Evolutionary conservation across 2,797 vertebrate species (phyloP), one percentile per base, ranked within the genome.

Genomic region (Leucoraja ocellata): DNA sequence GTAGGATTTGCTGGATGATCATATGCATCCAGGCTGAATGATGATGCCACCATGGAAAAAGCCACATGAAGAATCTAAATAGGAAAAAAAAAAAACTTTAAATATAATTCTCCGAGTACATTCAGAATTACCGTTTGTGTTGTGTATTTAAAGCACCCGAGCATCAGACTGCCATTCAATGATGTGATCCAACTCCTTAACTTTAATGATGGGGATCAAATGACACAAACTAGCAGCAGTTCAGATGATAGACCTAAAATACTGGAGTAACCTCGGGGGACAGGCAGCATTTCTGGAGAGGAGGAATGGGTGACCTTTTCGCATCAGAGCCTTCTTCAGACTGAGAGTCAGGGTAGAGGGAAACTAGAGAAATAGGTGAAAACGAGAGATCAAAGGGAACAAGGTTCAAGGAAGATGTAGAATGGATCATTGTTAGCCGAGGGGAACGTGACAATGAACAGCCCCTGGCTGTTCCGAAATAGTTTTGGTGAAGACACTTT

Each of bases 61-160:
- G 25, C 28, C 71, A 88, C n/a, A 68, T 16, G n/a, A 74, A 54
- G 16, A 73, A 46, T 25, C 36, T 28, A 28, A 91, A 91, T 11
- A 73, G 90, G n/a, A n/a, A n/a, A 92, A 54, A 92, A 76, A 54
- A 14, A 92, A 54, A 76, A 21, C 23, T 73, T 71, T 91, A 46
- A 28, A 74, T 10, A 9, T 74, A 92, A 92, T 46, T 74, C 25
- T 32, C 23, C 14, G 39, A 54, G 25, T 73, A 16, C 6, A 71
- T n/a, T 90, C 32, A 91, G 36, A 74, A 46, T 73, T 21, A 28
- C 2, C 76, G 23, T 21, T 36, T 88, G 61, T 3, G 10, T 36
- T 23, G 9, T 21, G 63, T 2, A 14, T 65, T 36, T 32, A 68
- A 88, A 88, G 16, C 36, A 14, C 14, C 18, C 21, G 14, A 88